Evolutionary conservation across 1,140 invertebrate species (phyloP).

Genomic region (Helicoverpa zea): DNA sequence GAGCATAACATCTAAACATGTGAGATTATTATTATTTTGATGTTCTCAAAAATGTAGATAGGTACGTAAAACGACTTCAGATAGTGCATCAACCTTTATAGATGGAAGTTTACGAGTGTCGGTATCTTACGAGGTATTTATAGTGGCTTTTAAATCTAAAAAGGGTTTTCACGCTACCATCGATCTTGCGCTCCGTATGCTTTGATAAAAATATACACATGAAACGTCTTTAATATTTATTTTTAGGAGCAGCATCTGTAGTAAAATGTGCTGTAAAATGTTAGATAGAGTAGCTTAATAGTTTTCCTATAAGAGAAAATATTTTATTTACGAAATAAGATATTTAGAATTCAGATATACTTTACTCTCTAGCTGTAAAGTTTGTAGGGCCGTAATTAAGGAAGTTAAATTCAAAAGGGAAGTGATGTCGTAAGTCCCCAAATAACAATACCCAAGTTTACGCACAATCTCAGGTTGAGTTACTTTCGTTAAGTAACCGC

Average conservation of each 20-base stretch:
- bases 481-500: constrained; percentile 51
- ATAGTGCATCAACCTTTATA: constrained; percentile 34
- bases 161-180: constrained; percentile 42
- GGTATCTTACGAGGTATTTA: constrained; percentile 16
- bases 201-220: constrained; percentile 23
- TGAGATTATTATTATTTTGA: neutral
- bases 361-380: constrained; percentile 21
- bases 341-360: constrained; percentile 1
- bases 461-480: constrained; percentile 47
- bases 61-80: neutral
- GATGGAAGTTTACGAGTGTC: constrained; percentile 18
- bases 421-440: constrained; percentile 41
- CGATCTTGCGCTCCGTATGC: constrained; percentile 22
- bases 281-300: neutral
- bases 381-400: constrained; percentile 34
- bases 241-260: neutral
- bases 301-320: neutral
- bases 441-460: constrained; percentile 49
- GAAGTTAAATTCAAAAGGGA: constrained; percentile 30
- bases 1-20: neutral
- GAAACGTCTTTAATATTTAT: constrained; percentile 13
- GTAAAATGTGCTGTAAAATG: neutral
- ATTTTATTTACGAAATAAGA: neutral
- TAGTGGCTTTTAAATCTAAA: constrained; percentile 45
- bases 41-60: constrained; percentile 1